Percentiles rank a stretch among this genome's conserved stretches.
These are phyloP conservation scores for Phycodurus eques DNA, from an alignment of 2,113 vertebrate genomes.

Conservation along the genomic window DNA sequence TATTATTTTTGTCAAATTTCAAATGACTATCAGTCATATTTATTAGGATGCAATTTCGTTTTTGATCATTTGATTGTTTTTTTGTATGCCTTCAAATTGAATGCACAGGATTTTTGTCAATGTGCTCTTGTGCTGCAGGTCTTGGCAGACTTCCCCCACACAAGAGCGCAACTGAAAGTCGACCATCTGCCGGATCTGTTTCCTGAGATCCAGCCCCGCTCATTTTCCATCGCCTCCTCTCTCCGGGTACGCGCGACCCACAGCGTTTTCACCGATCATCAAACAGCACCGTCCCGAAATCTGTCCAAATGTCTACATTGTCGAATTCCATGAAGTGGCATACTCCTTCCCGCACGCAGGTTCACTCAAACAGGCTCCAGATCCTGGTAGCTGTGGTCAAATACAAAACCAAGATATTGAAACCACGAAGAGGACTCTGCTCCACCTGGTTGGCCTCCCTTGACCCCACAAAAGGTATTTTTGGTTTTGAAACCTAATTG, in stretches of 20 bases:
- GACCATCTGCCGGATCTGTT: slow-evolving; percentile 89
- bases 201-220: slow-evolving; percentile 84
- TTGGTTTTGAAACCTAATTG: background rate
- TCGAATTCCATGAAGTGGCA: too few relatives aligned
- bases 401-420: slow-evolving; percentile 82
- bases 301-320: background rate
- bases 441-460: slow-evolving; percentile 90
- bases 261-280: background rate
- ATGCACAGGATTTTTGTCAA: background rate
- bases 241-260: slow-evolving; percentile 68
- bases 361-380: slow-evolving; percentile 78
- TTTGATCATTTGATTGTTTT: too few relatives aligned
- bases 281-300: background rate
- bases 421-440: slow-evolving; percentile 86
- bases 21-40: too few relatives aligned
- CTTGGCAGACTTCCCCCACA: slow-evolving; percentile 86
- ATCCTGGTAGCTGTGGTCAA: slow-evolving; percentile 88
- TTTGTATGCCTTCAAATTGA: too few relatives aligned
- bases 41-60: too few relatives aligned
- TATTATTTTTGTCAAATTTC: background rate
- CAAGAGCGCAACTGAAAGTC: slow-evolving; percentile 70
- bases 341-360: slow-evolving; percentile 60
- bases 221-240: slow-evolving; percentile 93
- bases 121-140: slow-evolving; percentile 67
- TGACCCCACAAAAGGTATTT: slow-evolving; percentile 75